Percentiles rank a stretch among this genome's conserved stretches.
phyloP scores from a whole-genome alignment of 2,113 vertebrate species.

The Gambusia affinis region DNA sequence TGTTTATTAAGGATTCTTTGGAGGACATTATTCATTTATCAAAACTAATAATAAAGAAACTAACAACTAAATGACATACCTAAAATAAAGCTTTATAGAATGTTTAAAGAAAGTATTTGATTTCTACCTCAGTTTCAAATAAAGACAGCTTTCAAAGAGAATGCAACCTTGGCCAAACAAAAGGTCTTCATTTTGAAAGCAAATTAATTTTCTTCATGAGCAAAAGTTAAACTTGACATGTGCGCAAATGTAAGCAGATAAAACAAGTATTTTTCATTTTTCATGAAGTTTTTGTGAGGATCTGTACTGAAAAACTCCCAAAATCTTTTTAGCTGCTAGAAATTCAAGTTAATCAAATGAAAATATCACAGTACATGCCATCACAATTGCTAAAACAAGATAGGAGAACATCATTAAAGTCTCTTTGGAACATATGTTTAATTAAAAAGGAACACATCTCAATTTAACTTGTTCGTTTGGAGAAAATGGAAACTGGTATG shows the following conservation, averaged over 20 bases:
- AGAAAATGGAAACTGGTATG: slow-evolving; percentile 13
- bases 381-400: slow-evolving; percentile 46
- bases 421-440: slow-evolving; percentile 20
- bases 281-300: slow-evolving; percentile 36
- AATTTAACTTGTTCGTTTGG: slow-evolving; percentile 14
- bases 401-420: slow-evolving; percentile 45
- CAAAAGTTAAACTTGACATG: slow-evolving; percentile 5
- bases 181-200: not conserved
- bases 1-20: slow-evolving; percentile 40
- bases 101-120: slow-evolving; percentile 11
- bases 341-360: slow-evolving; percentile 39
- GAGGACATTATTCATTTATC: slow-evolving; percentile 21
- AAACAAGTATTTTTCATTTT: slow-evolving; percentile 28
- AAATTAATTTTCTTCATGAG: slow-evolving; percentile 23
- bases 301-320: slow-evolving; percentile 26
- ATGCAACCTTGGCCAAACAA: slow-evolving; percentile 15
- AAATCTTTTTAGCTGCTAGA: slow-evolving; percentile 15
- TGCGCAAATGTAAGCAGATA: slow-evolving; percentile 28
- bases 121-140: slow-evolving; percentile 9
- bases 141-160: not conserved
- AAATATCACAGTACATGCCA: slow-evolving; percentile 41
- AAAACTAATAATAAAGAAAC: slow-evolving; percentile 28
- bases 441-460: slow-evolving; percentile 34
- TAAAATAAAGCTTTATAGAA: slow-evolving; percentile 15
- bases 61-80: slow-evolving; percentile 29